These are phyloP conservation scores for Peromyscus melanophrys DNA, from an alignment of 2,797 vertebrate genomes.

Conservation along the genomic window DNA sequence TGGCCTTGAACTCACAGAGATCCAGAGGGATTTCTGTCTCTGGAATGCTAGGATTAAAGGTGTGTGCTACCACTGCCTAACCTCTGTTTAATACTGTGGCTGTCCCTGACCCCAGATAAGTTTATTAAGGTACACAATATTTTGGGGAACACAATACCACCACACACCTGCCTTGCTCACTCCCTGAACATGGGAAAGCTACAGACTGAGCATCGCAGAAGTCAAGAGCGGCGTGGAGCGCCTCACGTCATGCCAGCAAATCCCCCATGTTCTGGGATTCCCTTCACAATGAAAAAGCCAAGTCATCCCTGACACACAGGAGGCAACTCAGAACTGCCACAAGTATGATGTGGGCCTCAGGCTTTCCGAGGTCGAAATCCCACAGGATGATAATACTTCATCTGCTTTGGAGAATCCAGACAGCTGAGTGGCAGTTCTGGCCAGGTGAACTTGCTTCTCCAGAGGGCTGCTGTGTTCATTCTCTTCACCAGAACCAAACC, in stretches of 20 bases:
- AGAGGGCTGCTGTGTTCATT: neutral
- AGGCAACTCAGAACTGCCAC: neutral
- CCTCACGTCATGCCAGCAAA: neutral
- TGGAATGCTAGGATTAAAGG: no score
- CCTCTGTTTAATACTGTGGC: no score
- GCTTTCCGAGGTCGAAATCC: neutral
- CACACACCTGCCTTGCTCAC: no score
- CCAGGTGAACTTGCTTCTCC: conserved; percentile 4
- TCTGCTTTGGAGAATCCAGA: neutral
- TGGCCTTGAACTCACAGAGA: no score
- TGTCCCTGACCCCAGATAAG: no score
- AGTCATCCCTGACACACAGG: no score
- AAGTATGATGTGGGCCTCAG: accelerated
- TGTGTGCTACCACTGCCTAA: no score
- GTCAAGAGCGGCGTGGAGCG: accelerated
- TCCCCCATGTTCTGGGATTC: neutral
- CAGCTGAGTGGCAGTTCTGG: neutral
- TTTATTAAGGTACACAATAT: no score
- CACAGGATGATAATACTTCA: neutral
- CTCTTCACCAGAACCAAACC: conserved; percentile 10
- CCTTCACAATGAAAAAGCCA: neutral
- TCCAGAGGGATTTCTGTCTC: no score
- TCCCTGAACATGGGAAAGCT: neutral
- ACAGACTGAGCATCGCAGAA: neutral
- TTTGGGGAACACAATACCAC: no score